Evolutionary conservation across 2,888 invertebrate species (phyloP).

Genomic region (Cantharis nigra): DNA sequence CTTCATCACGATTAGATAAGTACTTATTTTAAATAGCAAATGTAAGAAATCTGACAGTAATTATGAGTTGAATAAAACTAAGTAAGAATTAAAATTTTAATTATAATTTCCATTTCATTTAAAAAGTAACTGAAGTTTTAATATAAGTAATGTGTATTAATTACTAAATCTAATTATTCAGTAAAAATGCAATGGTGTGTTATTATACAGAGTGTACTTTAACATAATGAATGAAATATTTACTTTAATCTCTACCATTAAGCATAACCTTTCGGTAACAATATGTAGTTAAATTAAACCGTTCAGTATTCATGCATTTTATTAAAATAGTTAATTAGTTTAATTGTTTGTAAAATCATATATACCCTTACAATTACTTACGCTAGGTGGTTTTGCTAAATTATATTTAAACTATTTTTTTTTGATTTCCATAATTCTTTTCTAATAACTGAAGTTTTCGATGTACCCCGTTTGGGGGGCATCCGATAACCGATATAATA

Average conservation of each 20-base stretch:
- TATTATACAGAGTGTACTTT: slow-evolving; percentile 28
- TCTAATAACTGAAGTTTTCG: neutral
- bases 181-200: slow-evolving; percentile 13
- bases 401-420: neutral
- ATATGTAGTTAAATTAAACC: neutral
- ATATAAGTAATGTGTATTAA: neutral
- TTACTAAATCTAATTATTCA: neutral
- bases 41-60: neutral
- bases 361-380: neutral
- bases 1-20: neutral
- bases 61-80: neutral
- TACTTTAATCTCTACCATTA: slow-evolving; percentile 22
- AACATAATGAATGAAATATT: slow-evolving; percentile 29
- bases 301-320: slow-evolving; percentile 25
- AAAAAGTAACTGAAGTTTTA: neutral
- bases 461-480: too few relatives aligned
- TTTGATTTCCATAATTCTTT: neutral
- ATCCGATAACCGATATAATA: neutral
- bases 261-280: slow-evolving; percentile 11
- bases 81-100: neutral
- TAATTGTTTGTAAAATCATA: slow-evolving; percentile 14
- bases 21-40: neutral
- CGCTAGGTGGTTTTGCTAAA: neutral
- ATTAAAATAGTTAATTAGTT: slow-evolving; percentile 27
- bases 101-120: neutral